Evolutionary conservation across 2,113 vertebrate species (phyloP), one percentile per base, ranked within the genome.

Genomic region (Cnemophilus loriae): DNA sequence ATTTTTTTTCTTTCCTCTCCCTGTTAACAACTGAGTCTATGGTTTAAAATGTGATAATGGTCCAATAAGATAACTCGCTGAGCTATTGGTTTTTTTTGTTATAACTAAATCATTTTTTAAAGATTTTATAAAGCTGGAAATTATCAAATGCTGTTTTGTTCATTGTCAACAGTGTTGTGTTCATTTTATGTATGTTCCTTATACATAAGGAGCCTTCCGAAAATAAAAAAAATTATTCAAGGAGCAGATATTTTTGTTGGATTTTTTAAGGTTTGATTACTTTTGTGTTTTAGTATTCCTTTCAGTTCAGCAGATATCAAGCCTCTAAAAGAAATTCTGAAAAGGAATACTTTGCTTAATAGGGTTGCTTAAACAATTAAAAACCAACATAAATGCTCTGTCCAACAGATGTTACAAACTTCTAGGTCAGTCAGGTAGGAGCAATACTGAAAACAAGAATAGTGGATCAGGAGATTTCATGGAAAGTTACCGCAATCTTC

Each of bases 231-330:
- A 98, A 94, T 82, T 96, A 97, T 93, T 97, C 95, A 97, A 97
- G 80, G 88, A 97, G 90, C 87, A 94, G 68, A 52, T 61, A 61
- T 11, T 88, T 75, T 44, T 23, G 19, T 71, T 89, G 87, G 46
- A 77, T 89, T 94, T 92, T 87, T 39, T 78, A 61, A 79, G 26
- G 64, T 37, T 95, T 90, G 86, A 91, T 90, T 94, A 84, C 33
- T n/a, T 67, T 61, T 49, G 41, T 28, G 16, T 41, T 82, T 59
- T 69, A 69, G 17, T 75, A 33, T 73, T 59, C 61, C 98, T 94
- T 99, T 98, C 77, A 99, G 96, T 76, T 99, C 98, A 14, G 98
- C 95, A 42, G 99, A 98, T 98, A 99, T 99, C 98, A 68, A 98
- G 97, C 14, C 99, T 98, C 98, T 99, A 71, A 47, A 87, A 90